phyloP scores from a whole-genome alignment of 2,888 invertebrate genomes.

The Lasius fuliginosus region DNA sequence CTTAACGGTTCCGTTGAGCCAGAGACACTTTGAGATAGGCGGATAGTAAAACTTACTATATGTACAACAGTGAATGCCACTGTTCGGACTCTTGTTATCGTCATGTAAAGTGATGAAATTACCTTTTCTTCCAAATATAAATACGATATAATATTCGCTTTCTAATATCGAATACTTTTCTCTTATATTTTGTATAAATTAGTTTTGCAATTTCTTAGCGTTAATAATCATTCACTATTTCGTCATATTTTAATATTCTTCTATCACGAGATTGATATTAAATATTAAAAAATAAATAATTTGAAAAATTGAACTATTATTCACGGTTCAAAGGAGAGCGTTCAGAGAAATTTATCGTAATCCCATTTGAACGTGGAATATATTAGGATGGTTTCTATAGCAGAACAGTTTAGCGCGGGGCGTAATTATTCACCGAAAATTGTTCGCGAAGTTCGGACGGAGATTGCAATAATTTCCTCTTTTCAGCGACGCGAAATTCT shows the following conservation, averaged over 20 bases:
- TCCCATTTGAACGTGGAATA: background rate
- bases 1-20: conserved; percentile 2
- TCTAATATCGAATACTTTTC: background rate
- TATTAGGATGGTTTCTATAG: background rate
- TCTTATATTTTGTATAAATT: background rate
- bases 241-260: background rate
- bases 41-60: background rate
- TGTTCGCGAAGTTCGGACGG: conserved; percentile 43
- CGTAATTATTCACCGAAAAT: conserved; percentile 51
- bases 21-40: background rate
- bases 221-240: background rate
- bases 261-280: background rate
- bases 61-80: background rate
- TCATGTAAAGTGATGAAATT: background rate
- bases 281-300: background rate
- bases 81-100: background rate
- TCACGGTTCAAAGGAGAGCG: background rate
- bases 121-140: background rate
- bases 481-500: conserved; percentile 42
- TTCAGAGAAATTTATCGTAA: conserved; percentile 4
- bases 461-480: conserved; percentile 55
- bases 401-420: conserved; percentile 19
- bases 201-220: background rate
- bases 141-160: background rate
- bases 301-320: background rate